phyloP scores from a whole-genome alignment of 2,113 vertebrate species.

The Dromiciops gliroides region DNA sequence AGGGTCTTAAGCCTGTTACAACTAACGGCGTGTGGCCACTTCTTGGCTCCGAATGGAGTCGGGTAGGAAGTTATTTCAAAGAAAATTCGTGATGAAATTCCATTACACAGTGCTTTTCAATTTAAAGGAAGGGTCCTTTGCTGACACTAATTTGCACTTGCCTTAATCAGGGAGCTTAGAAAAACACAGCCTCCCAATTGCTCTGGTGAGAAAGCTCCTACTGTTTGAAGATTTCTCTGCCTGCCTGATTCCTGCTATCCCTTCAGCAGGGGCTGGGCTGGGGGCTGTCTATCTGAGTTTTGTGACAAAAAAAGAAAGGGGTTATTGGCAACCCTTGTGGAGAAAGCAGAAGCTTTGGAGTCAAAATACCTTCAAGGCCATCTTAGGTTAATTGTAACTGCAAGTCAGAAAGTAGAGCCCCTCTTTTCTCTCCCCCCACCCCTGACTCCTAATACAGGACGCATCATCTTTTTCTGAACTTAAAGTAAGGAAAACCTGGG shows the following conservation, averaged over 20 bases:
- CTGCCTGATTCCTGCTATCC: slow-evolving; percentile 53
- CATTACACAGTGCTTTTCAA: slow-evolving; percentile 73
- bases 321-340: slow-evolving; percentile 43
- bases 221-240: slow-evolving; percentile 54
- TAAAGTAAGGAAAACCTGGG: not conserved
- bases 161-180: slow-evolving; percentile 71
- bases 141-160: slow-evolving; percentile 74
- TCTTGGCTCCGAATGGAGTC: slow-evolving; percentile 56
- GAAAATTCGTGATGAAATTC: slow-evolving; percentile 63
- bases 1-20: slow-evolving; percentile 51
- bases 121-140: slow-evolving; percentile 77
- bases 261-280: slow-evolving; percentile 23
- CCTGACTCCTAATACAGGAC: not conserved
- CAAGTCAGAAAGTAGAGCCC: not conserved
- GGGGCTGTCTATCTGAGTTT: slow-evolving; percentile 49
- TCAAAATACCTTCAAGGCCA: slow-evolving; percentile 40
- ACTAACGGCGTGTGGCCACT: slow-evolving; percentile 21
- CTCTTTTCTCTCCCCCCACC: not conserved
- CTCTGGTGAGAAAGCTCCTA: slow-evolving; percentile 60
- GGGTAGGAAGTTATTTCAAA: slow-evolving; percentile 64
- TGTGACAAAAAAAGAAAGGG: slow-evolving; percentile 42
- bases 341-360: slow-evolving; percentile 65
- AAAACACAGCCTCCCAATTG: slow-evolving; percentile 32
- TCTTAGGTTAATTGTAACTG: not conserved
- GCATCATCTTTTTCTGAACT: not conserved